Evolutionary conservation across 2,113 vertebrate species (phyloP), one percentile per base, ranked within the genome.

Genomic region (Globicephala melas): DNA sequence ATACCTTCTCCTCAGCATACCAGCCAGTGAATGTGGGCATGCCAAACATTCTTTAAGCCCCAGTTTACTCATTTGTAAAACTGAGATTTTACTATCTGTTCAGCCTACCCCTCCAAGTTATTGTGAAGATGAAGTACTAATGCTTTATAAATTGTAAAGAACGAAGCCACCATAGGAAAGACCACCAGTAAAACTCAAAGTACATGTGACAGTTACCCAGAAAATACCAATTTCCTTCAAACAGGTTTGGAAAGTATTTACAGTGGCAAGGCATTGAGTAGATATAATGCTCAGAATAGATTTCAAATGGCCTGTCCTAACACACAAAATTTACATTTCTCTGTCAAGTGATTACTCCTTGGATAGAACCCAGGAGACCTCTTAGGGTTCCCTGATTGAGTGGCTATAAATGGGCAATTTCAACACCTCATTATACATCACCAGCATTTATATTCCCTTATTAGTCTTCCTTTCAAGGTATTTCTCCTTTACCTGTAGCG

Each of bases 181-280:
- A 92, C 14, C 20, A 73, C 3, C 28, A 80, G 25, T 23, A 82
- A 94, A 80, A 92, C n/a, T 82, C 18, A 53, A 96, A 83, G n/a
- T 44, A 67, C 3, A 41, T 33, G 15, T 70, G 28, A 85, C 3
- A 91, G n/a, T 17, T 80, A 79, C 41, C 53, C 23, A 15, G 26
- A 85, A 91, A 95, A 93, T 79, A 33, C 9, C 14, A n/a, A 62
- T 62, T 93, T 90, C 47, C 63, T 93, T 76, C 77, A 76, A 62
- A 76, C 25, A 73, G 38, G 28, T 25, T 84, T 53, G 25, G 70
- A 76, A 95, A 91, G 60, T 65, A 88, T 76, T 85, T 82, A 86
- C 0, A 85, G 5, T 89, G 44, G 21, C 18, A 44, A 87, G 18
- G 7, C 28, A 70, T 2, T 63, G 8, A 85, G 3, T 31, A 85